These are phyloP conservation scores for Gobius niger DNA, from an alignment of 2,113 vertebrate genomes.

Conservation along the genomic window DNA sequence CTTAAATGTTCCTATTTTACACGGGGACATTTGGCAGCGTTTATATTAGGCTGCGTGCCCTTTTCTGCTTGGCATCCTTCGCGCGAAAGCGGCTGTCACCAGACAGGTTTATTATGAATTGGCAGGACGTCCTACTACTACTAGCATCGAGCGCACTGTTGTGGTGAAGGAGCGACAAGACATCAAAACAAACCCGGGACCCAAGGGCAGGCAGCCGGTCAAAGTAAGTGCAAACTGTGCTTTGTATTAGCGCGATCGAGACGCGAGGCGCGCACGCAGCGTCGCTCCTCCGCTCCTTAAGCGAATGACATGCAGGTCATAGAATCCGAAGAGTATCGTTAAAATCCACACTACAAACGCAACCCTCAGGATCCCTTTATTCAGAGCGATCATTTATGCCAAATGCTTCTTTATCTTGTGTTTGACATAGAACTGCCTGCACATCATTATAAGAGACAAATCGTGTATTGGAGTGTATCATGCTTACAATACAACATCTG, in stretches of 20 bases:
- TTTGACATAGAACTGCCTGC: no score
- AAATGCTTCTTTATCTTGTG: no score
- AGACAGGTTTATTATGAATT: background rate
- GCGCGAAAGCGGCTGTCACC: background rate
- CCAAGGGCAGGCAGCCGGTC: background rate
- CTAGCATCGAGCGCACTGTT: background rate
- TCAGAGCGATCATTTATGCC: no score
- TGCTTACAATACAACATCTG: no score
- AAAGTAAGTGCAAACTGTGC: slow-evolving; percentile 3
- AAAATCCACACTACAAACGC: fast-evolving
- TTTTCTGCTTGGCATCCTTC: background rate
- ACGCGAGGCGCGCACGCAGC: slow-evolving; percentile 1
- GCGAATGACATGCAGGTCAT: background rate
- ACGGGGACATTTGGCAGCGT: background rate
- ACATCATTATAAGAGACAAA: no score
- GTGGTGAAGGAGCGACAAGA: background rate
- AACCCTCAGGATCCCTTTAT: no score
- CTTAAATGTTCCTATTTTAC: background rate
- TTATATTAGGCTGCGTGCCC: background rate
- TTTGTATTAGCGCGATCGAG: background rate
- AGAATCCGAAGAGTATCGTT: no score
- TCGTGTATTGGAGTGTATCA: no score
- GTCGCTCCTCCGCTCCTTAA: background rate
- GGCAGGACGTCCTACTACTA: background rate
- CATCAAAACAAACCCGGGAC: background rate